Evolutionary conservation across 2,888 invertebrate genomes (phyloP).

Genomic region (Dolomedes plantarius): DNA sequence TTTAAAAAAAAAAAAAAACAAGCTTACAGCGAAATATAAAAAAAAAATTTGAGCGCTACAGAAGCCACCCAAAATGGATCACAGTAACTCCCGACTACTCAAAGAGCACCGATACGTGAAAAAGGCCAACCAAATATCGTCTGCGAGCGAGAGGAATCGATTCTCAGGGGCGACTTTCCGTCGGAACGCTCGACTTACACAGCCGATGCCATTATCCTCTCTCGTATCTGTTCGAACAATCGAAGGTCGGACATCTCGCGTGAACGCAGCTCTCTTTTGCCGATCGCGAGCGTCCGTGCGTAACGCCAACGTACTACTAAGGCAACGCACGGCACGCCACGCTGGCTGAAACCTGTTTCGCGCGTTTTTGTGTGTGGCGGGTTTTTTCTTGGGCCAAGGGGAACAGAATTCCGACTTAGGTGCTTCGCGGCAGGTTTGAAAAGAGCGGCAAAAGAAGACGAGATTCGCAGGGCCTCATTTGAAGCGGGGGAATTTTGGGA

Average conservation of each 20-base stretch:
- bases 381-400: no score
- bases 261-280: conserved; percentile 15
- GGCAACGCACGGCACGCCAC: background rate
- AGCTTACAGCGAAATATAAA: no score
- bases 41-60: no score
- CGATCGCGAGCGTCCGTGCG: conserved; percentile 31
- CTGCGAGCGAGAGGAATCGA: background rate
- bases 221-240: conserved; percentile 23
- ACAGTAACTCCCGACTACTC: no score
- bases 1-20: no score
- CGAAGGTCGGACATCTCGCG: conserved; percentile 42
- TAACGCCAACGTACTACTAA: conserved; percentile 23
- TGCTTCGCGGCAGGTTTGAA: background rate
- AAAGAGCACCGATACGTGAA: no score
- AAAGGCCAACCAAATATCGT: background rate
- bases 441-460: background rate
- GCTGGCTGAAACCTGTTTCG: no score
- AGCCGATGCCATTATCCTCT: conserved; percentile 3
- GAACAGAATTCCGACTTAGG: no score
- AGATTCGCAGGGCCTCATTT: no score
- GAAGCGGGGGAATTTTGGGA: no score
- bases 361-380: no score
- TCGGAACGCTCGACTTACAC: background rate
- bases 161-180: background rate
- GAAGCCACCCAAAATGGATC: no score